phyloP scores from a whole-genome alignment of 1,140 invertebrate genomes.

The Lepidurus packardi region DNA sequence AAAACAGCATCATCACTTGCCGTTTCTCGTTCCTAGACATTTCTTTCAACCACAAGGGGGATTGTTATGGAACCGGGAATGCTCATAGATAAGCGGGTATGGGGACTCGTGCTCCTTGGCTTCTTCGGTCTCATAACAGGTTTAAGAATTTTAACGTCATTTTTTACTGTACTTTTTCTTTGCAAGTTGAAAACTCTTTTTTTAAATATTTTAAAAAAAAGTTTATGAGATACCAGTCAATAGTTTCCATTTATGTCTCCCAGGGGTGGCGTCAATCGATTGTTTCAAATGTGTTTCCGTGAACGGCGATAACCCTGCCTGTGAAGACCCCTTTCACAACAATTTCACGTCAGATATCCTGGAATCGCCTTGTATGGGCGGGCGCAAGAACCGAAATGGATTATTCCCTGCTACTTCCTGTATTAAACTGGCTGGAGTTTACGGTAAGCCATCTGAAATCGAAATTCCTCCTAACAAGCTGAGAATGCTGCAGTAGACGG shows the following conservation, averaged over 20 bases:
- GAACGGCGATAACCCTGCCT: conserved; percentile 75
- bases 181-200: not conserved
- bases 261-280: conserved; percentile 62
- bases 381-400: conserved; percentile 81
- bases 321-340: conserved; percentile 96
- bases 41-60: not conserved
- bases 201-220: not conserved
- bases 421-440: conserved; percentile 84
- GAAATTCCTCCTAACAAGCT: not conserved
- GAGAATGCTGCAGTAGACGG: not conserved
- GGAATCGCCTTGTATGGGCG: conserved; percentile 87
- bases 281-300: conserved; percentile 95
- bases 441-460: conserved; percentile 55
- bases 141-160: not conserved
- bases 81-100: not conserved
- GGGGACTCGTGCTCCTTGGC: not conserved
- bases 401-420: conserved; percentile 94
- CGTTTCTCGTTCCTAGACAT: not conserved
- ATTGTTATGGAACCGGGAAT: conserved; percentile 1
- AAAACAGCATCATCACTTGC: not conserved
- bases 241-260: not conserved
- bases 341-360: conserved; percentile 75
- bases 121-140: not conserved
- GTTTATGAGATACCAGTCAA: not conserved
- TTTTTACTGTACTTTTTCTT: not conserved